Conservation (phyloP, 2,113 vertebrate genomes). For the Halichoerus grypus region DNA sequence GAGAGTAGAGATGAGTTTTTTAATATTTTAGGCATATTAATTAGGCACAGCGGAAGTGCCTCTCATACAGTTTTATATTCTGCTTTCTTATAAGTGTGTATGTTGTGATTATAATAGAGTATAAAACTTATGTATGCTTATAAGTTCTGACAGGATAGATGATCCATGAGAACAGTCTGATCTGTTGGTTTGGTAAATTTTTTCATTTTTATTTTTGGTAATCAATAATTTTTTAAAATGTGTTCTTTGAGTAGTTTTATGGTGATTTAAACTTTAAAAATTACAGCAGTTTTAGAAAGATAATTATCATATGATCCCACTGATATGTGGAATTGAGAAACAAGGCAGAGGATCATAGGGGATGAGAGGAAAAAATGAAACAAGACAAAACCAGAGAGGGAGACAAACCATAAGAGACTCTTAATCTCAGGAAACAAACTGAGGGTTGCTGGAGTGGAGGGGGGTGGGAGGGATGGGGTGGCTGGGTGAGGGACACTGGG, state of each 20-base stretch:
- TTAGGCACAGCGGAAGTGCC: not conserved
- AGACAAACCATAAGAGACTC: no score
- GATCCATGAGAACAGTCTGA: not conserved
- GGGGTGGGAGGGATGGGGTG: no score
- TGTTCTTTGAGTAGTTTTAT: slow-evolving; percentile 32
- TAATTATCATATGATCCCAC: no score
- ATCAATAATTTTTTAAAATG: not conserved
- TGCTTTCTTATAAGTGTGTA: not conserved
- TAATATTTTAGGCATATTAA: slow-evolving; percentile 12
- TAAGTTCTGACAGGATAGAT: not conserved
- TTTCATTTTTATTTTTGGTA: slow-evolving; percentile 49
- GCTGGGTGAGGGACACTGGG: no score
- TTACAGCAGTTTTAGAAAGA: not conserved
- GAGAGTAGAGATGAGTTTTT: not conserved
- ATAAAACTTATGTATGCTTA: not conserved
- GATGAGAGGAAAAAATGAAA: no score
- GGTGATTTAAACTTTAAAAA: slow-evolving; percentile 30
- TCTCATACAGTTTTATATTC: not conserved
- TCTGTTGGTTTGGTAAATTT: not conserved
- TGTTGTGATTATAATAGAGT: not conserved
- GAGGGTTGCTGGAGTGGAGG: no score
- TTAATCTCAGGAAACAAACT: no score
- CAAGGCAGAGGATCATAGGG: no score
- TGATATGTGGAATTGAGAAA: no score
- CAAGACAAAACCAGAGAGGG: no score